Conservation (phyloP, 2,113 vertebrate species). For the Trochalopteron elliotii region DNA sequence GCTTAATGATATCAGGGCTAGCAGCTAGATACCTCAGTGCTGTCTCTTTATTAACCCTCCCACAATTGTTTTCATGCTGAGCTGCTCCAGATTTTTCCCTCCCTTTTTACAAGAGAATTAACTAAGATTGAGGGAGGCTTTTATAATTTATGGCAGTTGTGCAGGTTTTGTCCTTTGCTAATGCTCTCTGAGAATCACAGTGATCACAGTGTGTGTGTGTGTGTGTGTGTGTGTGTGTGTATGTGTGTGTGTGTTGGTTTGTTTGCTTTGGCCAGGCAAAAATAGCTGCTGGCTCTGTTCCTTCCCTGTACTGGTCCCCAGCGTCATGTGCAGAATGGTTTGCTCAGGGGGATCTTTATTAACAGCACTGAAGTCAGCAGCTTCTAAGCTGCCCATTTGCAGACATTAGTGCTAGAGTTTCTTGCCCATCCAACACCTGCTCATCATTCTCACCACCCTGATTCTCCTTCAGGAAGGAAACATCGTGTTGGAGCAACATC, state of each 20-base stretch:
- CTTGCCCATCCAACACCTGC: not conserved
- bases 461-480: not conserved
- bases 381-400: not conserved
- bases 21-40: constrained; percentile 6
- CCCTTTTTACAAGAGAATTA: constrained; percentile 57
- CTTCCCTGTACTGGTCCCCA: not conserved
- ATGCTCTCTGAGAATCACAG: not conserved
- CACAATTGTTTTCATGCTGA: constrained; percentile 61
- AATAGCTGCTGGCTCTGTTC: constrained; percentile 3
- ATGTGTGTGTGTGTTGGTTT: not conserved
- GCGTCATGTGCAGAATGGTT: not conserved
- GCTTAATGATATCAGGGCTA: constrained; percentile 55
- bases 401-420: not conserved
- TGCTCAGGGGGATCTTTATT: not conserved
- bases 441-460: not conserved
- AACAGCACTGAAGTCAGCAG: not conserved
- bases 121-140: constrained; percentile 54
- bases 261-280: not conserved
- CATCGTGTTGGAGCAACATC: not conserved
- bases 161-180: constrained; percentile 44
- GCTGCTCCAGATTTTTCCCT: constrained; percentile 51
- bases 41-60: constrained; percentile 57
- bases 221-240: not conserved
- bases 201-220: accelerated
- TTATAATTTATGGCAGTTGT: constrained; percentile 56